phyloP scores from a whole-genome alignment of 2,888 invertebrate genomes.

The Hydropsyche betteni region DNA sequence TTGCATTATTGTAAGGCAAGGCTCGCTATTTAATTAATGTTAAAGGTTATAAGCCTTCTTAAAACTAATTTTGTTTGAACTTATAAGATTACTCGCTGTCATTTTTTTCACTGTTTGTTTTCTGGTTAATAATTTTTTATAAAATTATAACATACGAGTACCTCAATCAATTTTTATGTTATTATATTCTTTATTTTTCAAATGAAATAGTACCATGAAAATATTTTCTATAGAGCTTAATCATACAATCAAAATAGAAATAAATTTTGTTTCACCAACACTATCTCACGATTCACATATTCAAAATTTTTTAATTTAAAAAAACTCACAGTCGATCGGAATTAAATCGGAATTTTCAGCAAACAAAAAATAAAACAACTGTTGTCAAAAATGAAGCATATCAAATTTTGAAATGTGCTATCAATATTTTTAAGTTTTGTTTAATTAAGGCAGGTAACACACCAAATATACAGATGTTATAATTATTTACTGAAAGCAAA shows the following conservation, averaged over 20 bases:
- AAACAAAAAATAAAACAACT: background rate
- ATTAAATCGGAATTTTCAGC: no score
- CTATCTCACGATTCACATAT: background rate
- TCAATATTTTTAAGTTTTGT: no score
- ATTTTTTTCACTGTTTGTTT: no score
- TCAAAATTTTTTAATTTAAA: background rate
- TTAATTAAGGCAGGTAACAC: no score
- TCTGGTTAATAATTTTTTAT: no score
- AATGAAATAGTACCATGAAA: background rate
- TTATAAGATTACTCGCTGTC: background rate
- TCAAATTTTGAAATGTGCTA: background rate
- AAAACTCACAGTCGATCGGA: background rate
- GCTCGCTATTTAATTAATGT: conserved; percentile 45
- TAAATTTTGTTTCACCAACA: background rate
- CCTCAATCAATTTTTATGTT: no score
- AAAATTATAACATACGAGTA: no score
- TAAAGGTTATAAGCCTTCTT: conserved; percentile 49
- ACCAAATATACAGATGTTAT: no score
- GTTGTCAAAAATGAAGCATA: background rate
- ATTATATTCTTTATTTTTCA: background rate
- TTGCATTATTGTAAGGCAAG: conserved; percentile 51
- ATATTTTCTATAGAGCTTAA: background rate
- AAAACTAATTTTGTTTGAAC: conserved; percentile 44
- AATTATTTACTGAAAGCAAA: no score
- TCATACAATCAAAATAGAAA: background rate